Percentiles rank a stretch among this genome's conserved stretches.
Conservation (phyloP, 2,888 invertebrate species). For the Spilosoma lubricipeda region DNA sequence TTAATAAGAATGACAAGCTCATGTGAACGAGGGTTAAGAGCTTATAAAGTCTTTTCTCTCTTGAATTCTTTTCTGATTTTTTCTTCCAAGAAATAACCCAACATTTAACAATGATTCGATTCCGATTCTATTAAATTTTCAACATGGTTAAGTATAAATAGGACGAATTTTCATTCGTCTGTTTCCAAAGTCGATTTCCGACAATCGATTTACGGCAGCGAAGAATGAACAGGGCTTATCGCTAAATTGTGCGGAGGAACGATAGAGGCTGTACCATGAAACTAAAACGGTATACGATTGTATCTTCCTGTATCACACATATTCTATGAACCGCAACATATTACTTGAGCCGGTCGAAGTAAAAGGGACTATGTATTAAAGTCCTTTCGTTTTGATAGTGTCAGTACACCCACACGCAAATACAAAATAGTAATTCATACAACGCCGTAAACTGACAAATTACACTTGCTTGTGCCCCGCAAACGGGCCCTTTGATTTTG, state of each 20-base stretch:
- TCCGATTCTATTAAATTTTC: background rate
- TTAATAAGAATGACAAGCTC: constrained; percentile 20
- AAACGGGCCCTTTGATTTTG: too few species aligned
- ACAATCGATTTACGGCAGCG: background rate
- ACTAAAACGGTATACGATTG: background rate
- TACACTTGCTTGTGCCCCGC: too few species aligned
- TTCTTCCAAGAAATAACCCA: background rate
- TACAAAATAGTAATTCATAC: too few species aligned
- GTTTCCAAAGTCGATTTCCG: background rate
- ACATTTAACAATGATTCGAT: background rate
- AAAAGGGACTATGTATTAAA: background rate
- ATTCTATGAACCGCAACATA: background rate
- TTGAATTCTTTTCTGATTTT: background rate
- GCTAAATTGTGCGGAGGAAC: background rate
- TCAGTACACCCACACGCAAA: too few species aligned
- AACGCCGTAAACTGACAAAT: too few species aligned
- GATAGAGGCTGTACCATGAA: background rate
- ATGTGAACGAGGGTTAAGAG: constrained; percentile 22
- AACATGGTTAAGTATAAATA: background rate
- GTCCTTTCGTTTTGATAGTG: too few species aligned
- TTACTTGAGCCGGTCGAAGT: background rate
- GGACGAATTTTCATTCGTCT: background rate
- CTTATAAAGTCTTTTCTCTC: background rate
- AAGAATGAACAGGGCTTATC: background rate
- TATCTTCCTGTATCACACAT: background rate